Percentiles rank a stretch among this genome's conserved stretches.
phyloP scores from a whole-genome alignment of 2,797 vertebrate species.

The Cossypha caffra region DNA sequence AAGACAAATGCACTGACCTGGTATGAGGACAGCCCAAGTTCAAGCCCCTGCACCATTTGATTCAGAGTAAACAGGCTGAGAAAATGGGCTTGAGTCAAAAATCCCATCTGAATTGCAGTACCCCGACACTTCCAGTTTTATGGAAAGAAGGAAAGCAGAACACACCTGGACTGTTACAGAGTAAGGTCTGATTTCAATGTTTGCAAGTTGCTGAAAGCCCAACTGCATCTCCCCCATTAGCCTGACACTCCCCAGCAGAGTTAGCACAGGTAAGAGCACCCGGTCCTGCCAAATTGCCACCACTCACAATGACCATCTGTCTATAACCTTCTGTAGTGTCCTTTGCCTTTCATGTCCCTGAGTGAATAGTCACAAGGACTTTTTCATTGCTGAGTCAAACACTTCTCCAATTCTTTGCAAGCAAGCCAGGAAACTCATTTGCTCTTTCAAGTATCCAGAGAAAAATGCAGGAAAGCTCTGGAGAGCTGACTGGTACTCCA shows the following conservation, averaged over 20 bases:
- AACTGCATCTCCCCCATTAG: background rate
- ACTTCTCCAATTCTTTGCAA: background rate
- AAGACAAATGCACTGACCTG: background rate
- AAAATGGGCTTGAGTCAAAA: background rate
- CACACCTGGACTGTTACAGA: background rate
- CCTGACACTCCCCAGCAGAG: background rate
- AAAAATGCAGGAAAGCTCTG: background rate
- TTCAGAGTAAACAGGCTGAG: background rate
- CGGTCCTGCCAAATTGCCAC: background rate
- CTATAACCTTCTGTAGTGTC: background rate
- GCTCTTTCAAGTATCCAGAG: background rate
- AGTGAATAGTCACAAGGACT: background rate
- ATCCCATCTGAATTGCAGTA: background rate
- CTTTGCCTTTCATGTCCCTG: background rate
- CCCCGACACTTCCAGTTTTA: background rate
- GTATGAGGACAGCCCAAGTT: background rate
- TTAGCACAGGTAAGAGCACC: background rate
- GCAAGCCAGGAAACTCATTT: background rate
- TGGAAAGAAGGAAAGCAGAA: background rate
- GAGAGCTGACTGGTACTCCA: background rate
- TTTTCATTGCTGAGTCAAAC: background rate
- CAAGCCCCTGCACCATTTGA: background rate
- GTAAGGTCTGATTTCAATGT: background rate
- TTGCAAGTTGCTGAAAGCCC: background rate
- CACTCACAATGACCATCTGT: background rate